Evolutionary conservation across 2,797 vertebrate genomes (phyloP), one percentile per base, ranked within the genome.

Genomic region (Parauchenoglanis punctatus): DNA sequence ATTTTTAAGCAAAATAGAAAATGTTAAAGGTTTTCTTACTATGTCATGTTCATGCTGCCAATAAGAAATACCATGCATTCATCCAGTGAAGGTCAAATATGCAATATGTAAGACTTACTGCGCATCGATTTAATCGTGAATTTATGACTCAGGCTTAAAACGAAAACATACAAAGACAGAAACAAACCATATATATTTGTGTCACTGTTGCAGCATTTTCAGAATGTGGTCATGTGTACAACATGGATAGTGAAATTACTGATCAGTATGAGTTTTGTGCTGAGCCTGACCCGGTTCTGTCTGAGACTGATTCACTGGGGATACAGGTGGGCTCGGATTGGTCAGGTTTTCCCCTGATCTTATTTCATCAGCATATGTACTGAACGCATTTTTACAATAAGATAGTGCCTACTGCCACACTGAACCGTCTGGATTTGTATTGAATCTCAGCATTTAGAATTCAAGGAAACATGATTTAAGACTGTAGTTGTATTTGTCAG

Each of bases 91-190:
- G 81, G 81, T 83, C 84, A 83, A 40, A 86, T 88, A 86, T 88
- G 87, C 87, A 88, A 86, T 83, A 56, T 86, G 84, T 54, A 83
- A 76, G 59, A 88, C 25, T 83, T 59, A 49, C 20, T 10, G 58
- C 58, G 20, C 56, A 49, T 56, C 31, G 11, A 40, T 44, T 59
- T 82, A 20, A 82, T 81, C 31, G 49, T 76, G 40, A 84, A 84
- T 80, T 84, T 88, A 75, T 61, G 63, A 86, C 88, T 86, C 88
- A 88, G 88, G 88, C 80, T 61, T 78, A 54, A 80, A 84, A 63
- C 1, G n/a, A 31, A 63, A 63, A 77, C 85, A 63, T 88, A 86
- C 87, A 88, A 83, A 88, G 70, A 88, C 58, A 82, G 35, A 88
- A 77, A 23, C 46, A 35, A 83, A 86, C 78, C 87, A 82, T 63